Percentiles rank a stretch among this genome's conserved stretches.
Evolutionary conservation across 2,113 vertebrate species (phyloP).

Genomic region (Platysternon megacephalum): DNA sequence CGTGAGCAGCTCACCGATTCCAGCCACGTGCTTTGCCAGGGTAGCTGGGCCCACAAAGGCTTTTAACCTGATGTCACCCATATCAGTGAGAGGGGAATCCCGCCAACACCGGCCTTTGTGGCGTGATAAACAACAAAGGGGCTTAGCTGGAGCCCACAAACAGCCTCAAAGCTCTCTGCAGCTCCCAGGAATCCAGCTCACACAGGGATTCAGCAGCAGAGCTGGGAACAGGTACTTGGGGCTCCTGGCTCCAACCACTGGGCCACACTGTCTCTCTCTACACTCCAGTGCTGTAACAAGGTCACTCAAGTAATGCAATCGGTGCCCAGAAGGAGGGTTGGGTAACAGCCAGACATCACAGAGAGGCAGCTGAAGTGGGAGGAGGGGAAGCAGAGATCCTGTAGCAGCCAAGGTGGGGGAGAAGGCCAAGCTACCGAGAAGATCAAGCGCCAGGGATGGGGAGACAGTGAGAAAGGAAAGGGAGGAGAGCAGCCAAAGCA

Average conservation of each 20-base stretch:
- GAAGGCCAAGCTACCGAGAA: not conserved
- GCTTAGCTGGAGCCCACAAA: rapidly evolving
- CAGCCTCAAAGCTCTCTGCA: rapidly evolving
- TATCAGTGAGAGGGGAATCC: not conserved
- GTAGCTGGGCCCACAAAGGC: not conserved
- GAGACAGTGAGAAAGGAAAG: not conserved
- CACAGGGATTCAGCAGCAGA: rapidly evolving
- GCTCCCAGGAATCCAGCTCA: not conserved
- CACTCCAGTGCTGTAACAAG: rapidly evolving
- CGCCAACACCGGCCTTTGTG: rapidly evolving
- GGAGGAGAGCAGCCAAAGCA: not conserved
- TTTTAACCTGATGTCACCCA: not conserved
- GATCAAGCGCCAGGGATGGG: not conserved
- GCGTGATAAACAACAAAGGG: not conserved
- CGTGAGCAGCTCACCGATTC: not conserved
- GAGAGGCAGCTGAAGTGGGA: not conserved
- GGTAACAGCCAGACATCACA: rapidly evolving
- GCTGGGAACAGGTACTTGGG: not conserved
- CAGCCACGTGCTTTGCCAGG: not conserved
- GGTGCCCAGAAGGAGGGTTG: not conserved
- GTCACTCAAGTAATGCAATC: not conserved
- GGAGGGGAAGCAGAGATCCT: rapidly evolving
- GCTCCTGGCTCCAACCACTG: not conserved
- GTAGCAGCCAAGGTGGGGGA: rapidly evolving
- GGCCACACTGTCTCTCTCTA: rapidly evolving